A percentile compares a stretch with the other conserved stretches of the same genome.
Conservation (phyloP, 1,140 invertebrate species). For the Zophobas morio region DNA sequence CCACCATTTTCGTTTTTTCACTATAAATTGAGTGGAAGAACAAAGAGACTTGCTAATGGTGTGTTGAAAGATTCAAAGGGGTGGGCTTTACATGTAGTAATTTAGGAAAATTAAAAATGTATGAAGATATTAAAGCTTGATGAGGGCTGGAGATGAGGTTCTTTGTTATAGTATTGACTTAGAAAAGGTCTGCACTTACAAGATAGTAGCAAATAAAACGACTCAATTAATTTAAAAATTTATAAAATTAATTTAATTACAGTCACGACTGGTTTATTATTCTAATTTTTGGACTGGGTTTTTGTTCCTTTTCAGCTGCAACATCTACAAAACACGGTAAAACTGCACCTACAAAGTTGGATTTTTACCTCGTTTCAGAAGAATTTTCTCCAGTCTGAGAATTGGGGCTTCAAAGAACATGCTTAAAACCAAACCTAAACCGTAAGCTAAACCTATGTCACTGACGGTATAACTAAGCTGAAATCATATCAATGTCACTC, state of each 20-base stretch:
- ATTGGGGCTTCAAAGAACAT: slow-evolving; percentile 46
- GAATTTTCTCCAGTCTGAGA: slow-evolving; percentile 39
- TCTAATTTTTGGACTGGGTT: too few species aligned
- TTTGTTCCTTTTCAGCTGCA: too few species aligned
- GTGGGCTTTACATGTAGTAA: not conserved
- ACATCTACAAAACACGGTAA: too few species aligned
- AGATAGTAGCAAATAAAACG: too few species aligned
- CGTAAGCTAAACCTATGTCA: slow-evolving; percentile 40
- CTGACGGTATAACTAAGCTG: slow-evolving; percentile 33
- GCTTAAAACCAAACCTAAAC: slow-evolving; percentile 14
- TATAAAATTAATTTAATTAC: too few species aligned
- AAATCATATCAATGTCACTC: slow-evolving; percentile 7
- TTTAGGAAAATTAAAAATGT: not conserved
- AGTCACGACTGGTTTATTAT: too few species aligned
- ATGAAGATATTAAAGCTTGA: not conserved
- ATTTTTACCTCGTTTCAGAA: not conserved
- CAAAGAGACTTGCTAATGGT: not conserved
- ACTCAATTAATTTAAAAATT: too few species aligned
- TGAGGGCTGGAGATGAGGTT: not conserved
- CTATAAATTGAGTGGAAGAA: not conserved
- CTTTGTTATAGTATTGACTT: too few species aligned
- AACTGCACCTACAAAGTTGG: too few species aligned
- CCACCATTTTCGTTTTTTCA: not conserved
- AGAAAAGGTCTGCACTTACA: too few species aligned
- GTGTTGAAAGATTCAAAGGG: not conserved